phyloP scores from a whole-genome alignment of 92 coral and sea anemone genomes.

The Epizoanthus ramosus region DNA sequence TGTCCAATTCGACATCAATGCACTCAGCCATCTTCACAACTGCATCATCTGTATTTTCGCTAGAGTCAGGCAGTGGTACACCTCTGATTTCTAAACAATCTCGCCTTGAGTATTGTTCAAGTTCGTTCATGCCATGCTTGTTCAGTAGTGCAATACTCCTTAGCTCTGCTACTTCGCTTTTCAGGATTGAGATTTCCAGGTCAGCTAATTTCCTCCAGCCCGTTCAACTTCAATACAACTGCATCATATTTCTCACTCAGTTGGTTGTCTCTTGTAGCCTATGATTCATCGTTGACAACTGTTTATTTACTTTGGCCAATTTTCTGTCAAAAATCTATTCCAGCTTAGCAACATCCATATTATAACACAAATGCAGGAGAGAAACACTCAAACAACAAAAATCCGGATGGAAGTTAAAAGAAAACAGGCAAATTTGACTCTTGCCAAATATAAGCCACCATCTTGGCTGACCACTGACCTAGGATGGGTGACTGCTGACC shows the following conservation, averaged over 20 bases:
- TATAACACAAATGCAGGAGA: no score
- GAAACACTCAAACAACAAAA: background rate
- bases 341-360: no score
- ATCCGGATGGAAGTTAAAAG: no score
- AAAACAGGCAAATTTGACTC: no score
- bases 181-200: background rate
- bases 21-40: slow-evolving; percentile 1
- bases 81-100: slow-evolving; percentile 6
- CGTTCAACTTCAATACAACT: background rate
- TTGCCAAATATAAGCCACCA: no score
- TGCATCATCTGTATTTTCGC: slow-evolving; percentile 5
- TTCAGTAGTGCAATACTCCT: no score
- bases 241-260: slow-evolving; percentile 22
- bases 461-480: background rate
- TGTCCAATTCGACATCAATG: background rate
- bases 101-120: background rate
- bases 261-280: background rate
- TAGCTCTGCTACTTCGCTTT: slow-evolving; percentile 8
- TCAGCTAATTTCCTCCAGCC: slow-evolving; percentile 7
- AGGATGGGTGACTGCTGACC: no score
- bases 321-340: background rate
- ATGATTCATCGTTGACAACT: background rate
- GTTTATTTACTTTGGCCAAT: background rate
- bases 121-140: no score
- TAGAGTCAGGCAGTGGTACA: slow-evolving; percentile 1